Evolutionary conservation across 2,888 invertebrate genomes (phyloP), one percentile per base, ranked within the genome.

Genomic region (Drosophila nigritarsus): DNA sequence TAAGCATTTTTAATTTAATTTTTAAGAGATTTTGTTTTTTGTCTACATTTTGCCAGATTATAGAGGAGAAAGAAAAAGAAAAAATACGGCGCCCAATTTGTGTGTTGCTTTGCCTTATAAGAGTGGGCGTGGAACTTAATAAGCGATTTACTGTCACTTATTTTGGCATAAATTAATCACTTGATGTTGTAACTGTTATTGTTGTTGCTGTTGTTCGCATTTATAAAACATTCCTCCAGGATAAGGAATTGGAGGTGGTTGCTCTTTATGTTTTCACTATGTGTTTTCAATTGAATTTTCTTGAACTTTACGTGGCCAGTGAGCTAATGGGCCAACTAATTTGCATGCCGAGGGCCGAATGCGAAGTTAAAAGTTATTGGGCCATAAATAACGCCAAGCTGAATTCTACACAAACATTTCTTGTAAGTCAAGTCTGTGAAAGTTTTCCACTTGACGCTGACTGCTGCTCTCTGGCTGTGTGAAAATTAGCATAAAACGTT

Each of bases 281-380:
- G 34, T n/a, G 7, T 38, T 45, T 34, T 18, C 61, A 69, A 76
- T 89, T 79, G 73, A 76, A 69, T 85, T 85, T 74, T 60, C 48
- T 61, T 32, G 36, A 48, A 29, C 51, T 75, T 67, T 62, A 68
- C 63, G 73, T 50, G 65, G 72, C 34, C 56, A 24, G 51, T 55
- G 51, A 62, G 61, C 66, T 73, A 76, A 82, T 69, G 65, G 65
- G 71, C 63, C 61, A 83, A 81, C 80, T 88, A 75, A 85, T 85
- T 85, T 85, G 90, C 85, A 88, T 85, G 68, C 64, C 49, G 55
- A 63, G 48, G 84, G 84, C 87, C 90, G 83, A 85, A 90, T 87
- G 84, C 82, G 87, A 83, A 83, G 77, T 90, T 90, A 80, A 87
- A 87, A 90, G 90, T 87, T 87, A 87, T 87, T 87, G 90, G 87